Conservation (phyloP, 1,140 invertebrate genomes). For the Augochlora pura region DNA sequence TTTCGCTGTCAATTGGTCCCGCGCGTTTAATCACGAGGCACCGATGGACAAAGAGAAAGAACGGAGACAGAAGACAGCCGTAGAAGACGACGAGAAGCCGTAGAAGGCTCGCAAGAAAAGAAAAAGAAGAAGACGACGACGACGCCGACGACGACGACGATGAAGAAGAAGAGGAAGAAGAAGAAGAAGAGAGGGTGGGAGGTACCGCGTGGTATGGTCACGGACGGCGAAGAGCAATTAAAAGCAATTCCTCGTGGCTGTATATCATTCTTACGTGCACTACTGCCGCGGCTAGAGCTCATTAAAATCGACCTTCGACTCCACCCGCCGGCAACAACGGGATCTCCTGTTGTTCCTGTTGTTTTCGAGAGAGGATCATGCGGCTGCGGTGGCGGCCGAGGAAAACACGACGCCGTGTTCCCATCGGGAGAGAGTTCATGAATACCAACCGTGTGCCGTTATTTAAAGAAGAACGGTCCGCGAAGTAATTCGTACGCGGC, state of each 20-base stretch:
- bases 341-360: conserved; percentile 52
- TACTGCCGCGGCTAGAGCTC: conserved; percentile 47
- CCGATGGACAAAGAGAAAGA: conserved; percentile 7
- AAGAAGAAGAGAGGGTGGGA: conserved; percentile 11
- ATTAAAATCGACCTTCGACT: conserved; percentile 67
- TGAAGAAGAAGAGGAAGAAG: neutral
- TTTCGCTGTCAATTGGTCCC: too few species aligned
- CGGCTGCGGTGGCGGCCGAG: too few species aligned
- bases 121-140: too few species aligned
- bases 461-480: too few species aligned
- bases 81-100: neutral
- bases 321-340: conserved; percentile 50
- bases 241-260: conserved; percentile 58
- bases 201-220: conserved; percentile 12
- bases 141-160: too few species aligned
- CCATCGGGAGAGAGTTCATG: too few species aligned
- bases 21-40: neutral
- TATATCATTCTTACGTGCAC: conserved; percentile 61
- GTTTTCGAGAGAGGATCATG: conserved; percentile 23
- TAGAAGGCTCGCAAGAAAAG: neutral
- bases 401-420: too few species aligned
- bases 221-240: conserved; percentile 54
- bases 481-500: too few species aligned
- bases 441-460: too few species aligned
- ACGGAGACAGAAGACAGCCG: neutral